Conservation (phyloP, 2,113 vertebrate genomes). For the Tichodroma muraria region DNA sequence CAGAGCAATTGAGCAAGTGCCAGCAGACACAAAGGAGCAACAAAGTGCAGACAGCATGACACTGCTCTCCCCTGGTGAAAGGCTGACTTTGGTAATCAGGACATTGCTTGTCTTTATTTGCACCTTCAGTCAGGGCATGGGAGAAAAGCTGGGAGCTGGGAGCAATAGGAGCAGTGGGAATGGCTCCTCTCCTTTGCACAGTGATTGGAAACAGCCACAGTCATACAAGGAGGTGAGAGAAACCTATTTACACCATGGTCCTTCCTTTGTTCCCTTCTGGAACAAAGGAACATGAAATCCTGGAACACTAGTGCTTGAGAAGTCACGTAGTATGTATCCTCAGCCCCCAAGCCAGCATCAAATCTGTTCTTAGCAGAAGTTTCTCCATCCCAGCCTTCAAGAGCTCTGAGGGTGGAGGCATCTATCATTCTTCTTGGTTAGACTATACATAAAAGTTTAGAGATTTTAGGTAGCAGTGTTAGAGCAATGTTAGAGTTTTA, state of each 20-base stretch:
- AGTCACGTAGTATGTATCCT: rapidly evolving
- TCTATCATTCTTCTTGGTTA: not conserved
- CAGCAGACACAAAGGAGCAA: not conserved
- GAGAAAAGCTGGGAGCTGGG: not conserved
- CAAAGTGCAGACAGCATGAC: not conserved
- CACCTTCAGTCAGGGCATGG: not conserved
- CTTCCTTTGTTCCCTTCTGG: not conserved
- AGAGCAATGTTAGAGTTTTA: too few species aligned
- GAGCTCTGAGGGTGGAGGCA: not conserved
- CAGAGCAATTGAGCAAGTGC: not conserved
- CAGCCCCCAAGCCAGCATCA: not conserved
- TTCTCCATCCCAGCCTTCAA: not conserved
- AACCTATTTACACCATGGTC: not conserved
- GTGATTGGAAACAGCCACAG: not conserved
- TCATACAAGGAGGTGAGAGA: not conserved
- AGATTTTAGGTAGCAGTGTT: not conserved
- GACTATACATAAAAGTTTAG: not conserved
- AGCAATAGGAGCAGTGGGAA: not conserved
- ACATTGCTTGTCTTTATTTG: not conserved
- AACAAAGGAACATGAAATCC: not conserved
- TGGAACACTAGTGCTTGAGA: not conserved
- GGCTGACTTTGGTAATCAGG: not conserved
- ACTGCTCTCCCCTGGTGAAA: not conserved
- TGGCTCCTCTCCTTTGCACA: not conserved
- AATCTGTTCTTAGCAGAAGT: not conserved